Percentiles rank a stretch among this genome's conserved stretches.
These are phyloP conservation scores for Mormyrus iriodes DNA, from an alignment of 2,113 vertebrate genomes.

Conservation along the genomic window DNA sequence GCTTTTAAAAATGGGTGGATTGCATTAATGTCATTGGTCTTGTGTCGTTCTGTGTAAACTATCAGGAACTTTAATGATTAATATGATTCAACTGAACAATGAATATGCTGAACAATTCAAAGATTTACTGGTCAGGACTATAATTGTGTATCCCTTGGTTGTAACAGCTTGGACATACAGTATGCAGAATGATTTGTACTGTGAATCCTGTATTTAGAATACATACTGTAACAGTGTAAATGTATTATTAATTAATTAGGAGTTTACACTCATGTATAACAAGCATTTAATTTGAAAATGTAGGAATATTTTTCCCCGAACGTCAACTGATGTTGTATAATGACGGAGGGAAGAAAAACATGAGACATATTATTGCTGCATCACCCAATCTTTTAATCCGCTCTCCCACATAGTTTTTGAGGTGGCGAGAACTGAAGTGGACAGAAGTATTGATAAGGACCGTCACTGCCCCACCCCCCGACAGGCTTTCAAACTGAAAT, in stretches of 20 bases:
- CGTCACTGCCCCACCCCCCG: neutral
- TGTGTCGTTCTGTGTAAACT: neutral
- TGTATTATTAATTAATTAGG: neutral
- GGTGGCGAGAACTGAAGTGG: neutral
- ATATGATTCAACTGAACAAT: neutral
- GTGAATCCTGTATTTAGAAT: neutral
- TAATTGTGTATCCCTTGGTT: neutral
- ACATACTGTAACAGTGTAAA: neutral
- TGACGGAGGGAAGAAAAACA: neutral
- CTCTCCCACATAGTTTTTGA: neutral
- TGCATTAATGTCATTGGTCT: neutral
- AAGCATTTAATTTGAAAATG: neutral
- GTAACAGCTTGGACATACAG: neutral
- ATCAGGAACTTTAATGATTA: neutral
- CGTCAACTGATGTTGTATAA: neutral
- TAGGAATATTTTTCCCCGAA: neutral
- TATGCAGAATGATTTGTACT: neutral
- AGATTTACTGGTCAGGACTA: neutral
- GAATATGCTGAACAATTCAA: neutral
- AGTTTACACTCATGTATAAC: neutral
- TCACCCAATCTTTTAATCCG: neutral
- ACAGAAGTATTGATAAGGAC: neutral
- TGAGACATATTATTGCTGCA: neutral
- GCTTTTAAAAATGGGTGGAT: neutral
- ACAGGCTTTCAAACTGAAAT: neutral